phyloP scores from a whole-genome alignment of 1,140 invertebrate species.

The Himalopsyche phryganea region DNA sequence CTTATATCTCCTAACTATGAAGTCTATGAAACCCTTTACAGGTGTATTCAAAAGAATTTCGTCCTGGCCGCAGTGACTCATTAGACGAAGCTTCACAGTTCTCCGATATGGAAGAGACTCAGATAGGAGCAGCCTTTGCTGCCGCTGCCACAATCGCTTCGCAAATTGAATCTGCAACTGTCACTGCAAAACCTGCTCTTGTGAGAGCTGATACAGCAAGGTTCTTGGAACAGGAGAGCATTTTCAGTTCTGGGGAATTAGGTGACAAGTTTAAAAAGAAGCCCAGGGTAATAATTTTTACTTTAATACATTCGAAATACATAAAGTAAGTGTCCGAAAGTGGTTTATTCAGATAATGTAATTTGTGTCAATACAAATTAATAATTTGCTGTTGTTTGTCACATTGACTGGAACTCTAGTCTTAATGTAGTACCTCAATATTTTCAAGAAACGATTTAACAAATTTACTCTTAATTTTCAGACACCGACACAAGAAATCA shows the following conservation, averaged over 20 bases:
- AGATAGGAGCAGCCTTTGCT: constrained; percentile 38
- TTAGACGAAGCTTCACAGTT: constrained; percentile 53
- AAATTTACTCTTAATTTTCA: neutral
- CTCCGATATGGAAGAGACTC: constrained; percentile 50
- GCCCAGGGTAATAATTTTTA: neutral
- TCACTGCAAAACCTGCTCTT: neutral
- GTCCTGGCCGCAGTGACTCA: constrained; percentile 49
- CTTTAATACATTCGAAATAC: neutral
- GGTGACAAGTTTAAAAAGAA: constrained; percentile 4
- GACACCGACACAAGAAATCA: constrained; percentile 42
- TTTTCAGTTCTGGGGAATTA: constrained; percentile 27
- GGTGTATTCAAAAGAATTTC: constrained; percentile 47
- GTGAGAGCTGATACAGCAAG: constrained; percentile 18
- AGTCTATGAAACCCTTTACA: too few species aligned
- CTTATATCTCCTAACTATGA: too few species aligned
- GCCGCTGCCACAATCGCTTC: neutral
- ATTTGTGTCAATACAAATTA: too few species aligned
- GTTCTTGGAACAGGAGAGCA: constrained; percentile 27
- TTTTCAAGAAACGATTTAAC: too few species aligned
- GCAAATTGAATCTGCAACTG: too few species aligned
- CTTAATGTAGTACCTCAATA: too few species aligned
- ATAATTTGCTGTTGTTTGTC: too few species aligned
- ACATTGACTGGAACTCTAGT: too few species aligned
- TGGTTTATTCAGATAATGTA: too few species aligned
- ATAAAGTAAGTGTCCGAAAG: neutral